Percentiles rank a stretch among this genome's conserved stretches.
phyloP scores from a whole-genome alignment of 2,113 vertebrate species.

The Gymnocephalus cernua region DNA sequence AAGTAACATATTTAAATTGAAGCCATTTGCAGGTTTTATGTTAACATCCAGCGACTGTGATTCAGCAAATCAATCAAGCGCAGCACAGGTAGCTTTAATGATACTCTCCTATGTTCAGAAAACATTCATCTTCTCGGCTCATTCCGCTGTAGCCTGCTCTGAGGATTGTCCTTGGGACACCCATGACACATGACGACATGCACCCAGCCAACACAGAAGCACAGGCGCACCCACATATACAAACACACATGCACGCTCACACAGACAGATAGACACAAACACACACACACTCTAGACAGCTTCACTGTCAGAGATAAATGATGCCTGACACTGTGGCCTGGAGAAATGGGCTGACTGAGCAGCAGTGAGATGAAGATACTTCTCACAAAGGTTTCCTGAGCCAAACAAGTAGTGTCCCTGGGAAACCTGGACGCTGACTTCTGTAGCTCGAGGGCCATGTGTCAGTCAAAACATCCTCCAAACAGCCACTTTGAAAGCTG shows the following conservation, averaged over 20 bases:
- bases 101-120: constrained; percentile 61
- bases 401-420: constrained; percentile 81
- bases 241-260: constrained; percentile 26
- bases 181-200: constrained; percentile 41
- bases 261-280: constrained; percentile 3
- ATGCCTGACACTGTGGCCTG: constrained; percentile 78
- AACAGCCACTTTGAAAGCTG: constrained; percentile 74
- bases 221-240: constrained; percentile 19
- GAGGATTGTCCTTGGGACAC: constrained; percentile 67
- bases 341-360: constrained; percentile 74
- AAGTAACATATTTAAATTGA: constrained; percentile 81
- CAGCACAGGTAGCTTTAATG: constrained; percentile 69
- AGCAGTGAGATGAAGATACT: constrained; percentile 79
- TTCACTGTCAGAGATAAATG: constrained; percentile 79
- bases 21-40: constrained; percentile 79
- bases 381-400: constrained; percentile 78
- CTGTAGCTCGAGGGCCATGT: constrained; percentile 73
- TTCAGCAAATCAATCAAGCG: constrained; percentile 79
- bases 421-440: constrained; percentile 73
- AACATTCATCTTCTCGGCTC: constrained; percentile 75
- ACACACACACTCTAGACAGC: constrained; percentile 60
- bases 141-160: constrained; percentile 15
- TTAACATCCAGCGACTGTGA: constrained; percentile 74
- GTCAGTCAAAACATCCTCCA: constrained; percentile 81
- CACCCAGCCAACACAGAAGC: constrained; percentile 22